Evolutionary conservation across 2,113 vertebrate species (phyloP).

Genomic region (Abramis brama): DNA sequence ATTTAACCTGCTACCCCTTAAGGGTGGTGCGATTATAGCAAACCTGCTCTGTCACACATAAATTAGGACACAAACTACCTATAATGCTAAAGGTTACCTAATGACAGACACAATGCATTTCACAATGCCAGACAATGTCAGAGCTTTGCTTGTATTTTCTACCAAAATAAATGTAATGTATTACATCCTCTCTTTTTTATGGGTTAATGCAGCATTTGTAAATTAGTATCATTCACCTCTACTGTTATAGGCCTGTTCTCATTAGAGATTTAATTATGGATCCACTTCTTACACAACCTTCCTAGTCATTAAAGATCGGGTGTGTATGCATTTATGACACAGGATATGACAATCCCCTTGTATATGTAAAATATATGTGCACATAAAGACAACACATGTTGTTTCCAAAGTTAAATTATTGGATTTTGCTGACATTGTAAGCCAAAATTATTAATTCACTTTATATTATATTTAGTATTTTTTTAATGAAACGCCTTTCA

Average conservation of each 20-base stretch:
- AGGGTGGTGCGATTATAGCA: constrained; percentile 63
- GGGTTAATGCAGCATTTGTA: not conserved
- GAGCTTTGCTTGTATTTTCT: not conserved
- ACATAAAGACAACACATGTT: not conserved
- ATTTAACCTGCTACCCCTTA: constrained; percentile 79
- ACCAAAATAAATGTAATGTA: not conserved
- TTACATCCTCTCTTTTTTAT: not conserved
- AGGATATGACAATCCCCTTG: not conserved
- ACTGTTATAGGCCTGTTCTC: not conserved
- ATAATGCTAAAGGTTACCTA: constrained; percentile 18
- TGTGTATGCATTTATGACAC: not conserved
- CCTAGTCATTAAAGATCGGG: not conserved
- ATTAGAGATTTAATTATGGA: constrained; percentile 9
- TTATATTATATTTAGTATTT: not conserved
- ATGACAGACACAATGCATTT: constrained; percentile 25
- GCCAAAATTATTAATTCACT: not conserved
- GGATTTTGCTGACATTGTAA: not conserved
- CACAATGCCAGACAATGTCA: not conserved
- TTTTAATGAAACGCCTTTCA: too few species aligned
- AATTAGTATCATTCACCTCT: not conserved
- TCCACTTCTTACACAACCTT: not conserved
- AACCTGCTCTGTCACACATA: constrained; percentile 64
- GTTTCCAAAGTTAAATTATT: not conserved
- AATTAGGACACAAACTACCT: constrained; percentile 55
- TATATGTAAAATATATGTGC: not conserved